These are phyloP conservation scores for Nasonia giraulti DNA, from an alignment of 1,140 invertebrate species.

Conservation along the genomic window DNA sequence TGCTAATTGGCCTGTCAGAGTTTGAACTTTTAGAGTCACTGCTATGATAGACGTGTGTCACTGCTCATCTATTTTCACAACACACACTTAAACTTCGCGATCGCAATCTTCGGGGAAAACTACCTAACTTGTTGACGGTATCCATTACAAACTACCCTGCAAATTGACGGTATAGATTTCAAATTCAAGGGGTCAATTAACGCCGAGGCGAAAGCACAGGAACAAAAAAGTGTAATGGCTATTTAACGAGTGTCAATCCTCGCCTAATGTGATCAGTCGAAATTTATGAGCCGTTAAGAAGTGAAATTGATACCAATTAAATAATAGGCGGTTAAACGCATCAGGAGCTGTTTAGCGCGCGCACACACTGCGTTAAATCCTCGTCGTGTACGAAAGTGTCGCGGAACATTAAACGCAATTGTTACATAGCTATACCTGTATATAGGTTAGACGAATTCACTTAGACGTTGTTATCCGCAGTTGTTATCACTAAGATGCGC, in stretches of 20 bases:
- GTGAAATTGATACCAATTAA: slow-evolving; percentile 45
- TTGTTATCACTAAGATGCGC: background rate
- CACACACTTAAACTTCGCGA: background rate
- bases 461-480: too few relatives aligned
- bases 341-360: background rate
- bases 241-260: slow-evolving; percentile 26
- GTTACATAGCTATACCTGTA: background rate
- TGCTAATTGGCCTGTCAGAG: too few relatives aligned
- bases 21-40: background rate
- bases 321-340: slow-evolving; percentile 23
- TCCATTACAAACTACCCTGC: background rate
- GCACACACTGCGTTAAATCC: too few relatives aligned
- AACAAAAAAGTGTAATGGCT: slow-evolving; percentile 7
- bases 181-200: slow-evolving; percentile 23
- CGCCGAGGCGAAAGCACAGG: background rate
- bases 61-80: background rate
- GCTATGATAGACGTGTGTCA: too few relatives aligned
- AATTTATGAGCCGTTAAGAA: slow-evolving; percentile 33
- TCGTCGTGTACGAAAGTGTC: background rate
- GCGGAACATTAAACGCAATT: background rate
- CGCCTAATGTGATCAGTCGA: background rate
- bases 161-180: slow-evolving; percentile 4
- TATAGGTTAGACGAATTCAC: too few relatives aligned
- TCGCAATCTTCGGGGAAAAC: background rate
- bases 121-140: background rate